phyloP scores from a whole-genome alignment of 2,888 invertebrate species.

The Ochlodes sylvanus region DNA sequence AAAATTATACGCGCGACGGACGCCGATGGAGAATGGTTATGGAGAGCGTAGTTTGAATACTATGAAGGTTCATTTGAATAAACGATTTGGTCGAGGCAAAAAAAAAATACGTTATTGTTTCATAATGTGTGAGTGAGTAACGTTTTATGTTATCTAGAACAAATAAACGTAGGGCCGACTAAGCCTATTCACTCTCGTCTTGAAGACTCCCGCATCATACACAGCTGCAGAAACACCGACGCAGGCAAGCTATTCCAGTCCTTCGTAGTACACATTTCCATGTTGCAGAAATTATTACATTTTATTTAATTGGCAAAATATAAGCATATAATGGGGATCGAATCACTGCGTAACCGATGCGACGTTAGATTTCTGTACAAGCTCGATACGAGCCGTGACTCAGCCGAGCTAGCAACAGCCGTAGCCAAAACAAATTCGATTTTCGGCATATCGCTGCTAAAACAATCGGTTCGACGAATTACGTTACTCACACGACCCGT shows the following conservation, averaged over 20 bases:
- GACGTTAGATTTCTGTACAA: conserved; percentile 31
- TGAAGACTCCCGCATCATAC: too few species aligned
- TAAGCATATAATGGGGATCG: not conserved
- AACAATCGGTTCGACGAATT: conserved; percentile 64
- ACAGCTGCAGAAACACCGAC: too few species aligned
- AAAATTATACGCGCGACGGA: conserved; percentile 59
- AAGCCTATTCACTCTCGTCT: too few species aligned
- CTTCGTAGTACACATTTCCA: too few species aligned
- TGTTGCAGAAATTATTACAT: too few species aligned
- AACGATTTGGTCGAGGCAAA: not conserved
- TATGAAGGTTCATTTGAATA: not conserved
- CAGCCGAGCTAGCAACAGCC: conserved; percentile 48
- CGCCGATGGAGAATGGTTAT: conserved; percentile 51
- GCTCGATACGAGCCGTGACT: conserved; percentile 19
- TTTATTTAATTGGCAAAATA: too few species aligned
- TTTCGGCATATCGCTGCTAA: conserved; percentile 56
- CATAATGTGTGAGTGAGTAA: too few species aligned
- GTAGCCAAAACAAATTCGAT: conserved; percentile 64
- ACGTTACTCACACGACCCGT: conserved; percentile 24
- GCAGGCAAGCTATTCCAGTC: too few species aligned
- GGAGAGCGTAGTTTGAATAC: conserved; percentile 28
- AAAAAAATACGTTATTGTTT: not conserved
- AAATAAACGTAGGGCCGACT: not conserved
- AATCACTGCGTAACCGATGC: conserved; percentile 25
- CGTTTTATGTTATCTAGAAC: not conserved